A percentile compares a stretch with the other conserved stretches of the same genome.
phyloP scores from a whole-genome alignment of 2,113 vertebrate genomes.

The Cyphomyrus discorhynchus region DNA sequence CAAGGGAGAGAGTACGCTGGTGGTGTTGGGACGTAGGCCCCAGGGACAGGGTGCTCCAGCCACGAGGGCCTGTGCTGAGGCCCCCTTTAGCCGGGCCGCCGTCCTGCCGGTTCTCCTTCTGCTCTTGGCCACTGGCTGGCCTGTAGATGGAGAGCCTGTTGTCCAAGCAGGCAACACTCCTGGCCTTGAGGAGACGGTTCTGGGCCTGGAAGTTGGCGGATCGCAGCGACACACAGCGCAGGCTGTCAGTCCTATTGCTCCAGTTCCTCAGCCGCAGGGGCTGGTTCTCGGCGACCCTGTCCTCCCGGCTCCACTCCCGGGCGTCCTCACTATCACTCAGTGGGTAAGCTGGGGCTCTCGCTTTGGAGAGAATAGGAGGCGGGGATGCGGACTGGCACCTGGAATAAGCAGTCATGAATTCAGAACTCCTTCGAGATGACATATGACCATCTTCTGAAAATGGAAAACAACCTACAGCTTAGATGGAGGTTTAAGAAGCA shows the following conservation, averaged over 20 bases:
- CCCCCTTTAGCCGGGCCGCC: slow-evolving; percentile 52
- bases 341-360: slow-evolving; percentile 62
- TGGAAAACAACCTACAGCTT: background rate
- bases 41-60: slow-evolving; percentile 73
- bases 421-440: background rate
- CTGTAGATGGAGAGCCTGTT: slow-evolving; percentile 75
- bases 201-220: slow-evolving; percentile 55
- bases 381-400: slow-evolving; percentile 88
- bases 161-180: slow-evolving; percentile 80
- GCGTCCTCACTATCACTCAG: slow-evolving; percentile 75
- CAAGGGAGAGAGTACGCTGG: slow-evolving; percentile 64
- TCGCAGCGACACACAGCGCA: slow-evolving; percentile 55
- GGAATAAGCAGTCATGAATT: slow-evolving; percentile 38
- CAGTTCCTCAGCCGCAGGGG: slow-evolving; percentile 67
- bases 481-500: background rate
- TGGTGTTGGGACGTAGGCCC: slow-evolving; percentile 61
- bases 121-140: slow-evolving; percentile 42
- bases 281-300: slow-evolving; percentile 43
- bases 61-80: slow-evolving; percentile 57
- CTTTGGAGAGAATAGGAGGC: slow-evolving; percentile 67
- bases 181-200: slow-evolving; percentile 66
- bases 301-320: slow-evolving; percentile 56
- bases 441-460: background rate
- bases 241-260: slow-evolving; percentile 53
- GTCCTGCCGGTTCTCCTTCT: slow-evolving; percentile 43